A percentile compares a stretch with the other conserved stretches of the same genome.
Evolutionary conservation across 2,113 vertebrate species (phyloP).

Genomic region (Sakesphorus luctuosus): DNA sequence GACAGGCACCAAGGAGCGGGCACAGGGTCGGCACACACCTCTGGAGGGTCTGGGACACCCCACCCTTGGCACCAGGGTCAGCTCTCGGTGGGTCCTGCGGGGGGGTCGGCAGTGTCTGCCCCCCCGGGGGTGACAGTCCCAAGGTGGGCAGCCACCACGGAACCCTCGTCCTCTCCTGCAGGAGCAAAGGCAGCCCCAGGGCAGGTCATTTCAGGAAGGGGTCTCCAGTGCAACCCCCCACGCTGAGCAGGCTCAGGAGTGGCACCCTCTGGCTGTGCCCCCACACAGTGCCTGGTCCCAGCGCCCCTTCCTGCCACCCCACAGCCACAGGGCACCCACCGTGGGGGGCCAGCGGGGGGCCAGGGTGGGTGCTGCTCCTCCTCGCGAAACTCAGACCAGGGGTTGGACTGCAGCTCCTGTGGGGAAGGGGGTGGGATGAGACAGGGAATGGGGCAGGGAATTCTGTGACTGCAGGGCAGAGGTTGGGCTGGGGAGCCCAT

Average conservation of each 20-base stretch:
- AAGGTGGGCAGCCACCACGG: fast-evolving
- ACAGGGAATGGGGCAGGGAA: not conserved
- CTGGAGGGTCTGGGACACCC: fast-evolving
- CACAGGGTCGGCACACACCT: not conserved
- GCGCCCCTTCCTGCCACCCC: fast-evolving
- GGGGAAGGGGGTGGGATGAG: fast-evolving
- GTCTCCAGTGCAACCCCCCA: fast-evolving
- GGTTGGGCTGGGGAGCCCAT: not conserved
- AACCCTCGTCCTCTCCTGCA: fast-evolving
- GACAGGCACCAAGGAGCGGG: not conserved
- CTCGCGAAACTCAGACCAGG: fast-evolving
- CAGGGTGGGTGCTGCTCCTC: not conserved
- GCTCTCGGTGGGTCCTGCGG: not conserved
- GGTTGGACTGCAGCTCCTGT: fast-evolving
- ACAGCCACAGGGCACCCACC: not conserved
- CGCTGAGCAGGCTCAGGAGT: fast-evolving
- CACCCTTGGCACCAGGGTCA: fast-evolving
- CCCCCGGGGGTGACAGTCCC: fast-evolving
- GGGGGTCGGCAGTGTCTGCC: not conserved
- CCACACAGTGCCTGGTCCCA: not conserved
- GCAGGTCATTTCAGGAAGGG: not conserved
- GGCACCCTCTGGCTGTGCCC: not conserved
- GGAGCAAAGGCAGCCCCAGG: not conserved
- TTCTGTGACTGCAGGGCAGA: fast-evolving
- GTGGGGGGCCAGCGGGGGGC: fast-evolving